Conservation (phyloP, 2,113 vertebrate species). For the Petrocephalus zakoni region DNA sequence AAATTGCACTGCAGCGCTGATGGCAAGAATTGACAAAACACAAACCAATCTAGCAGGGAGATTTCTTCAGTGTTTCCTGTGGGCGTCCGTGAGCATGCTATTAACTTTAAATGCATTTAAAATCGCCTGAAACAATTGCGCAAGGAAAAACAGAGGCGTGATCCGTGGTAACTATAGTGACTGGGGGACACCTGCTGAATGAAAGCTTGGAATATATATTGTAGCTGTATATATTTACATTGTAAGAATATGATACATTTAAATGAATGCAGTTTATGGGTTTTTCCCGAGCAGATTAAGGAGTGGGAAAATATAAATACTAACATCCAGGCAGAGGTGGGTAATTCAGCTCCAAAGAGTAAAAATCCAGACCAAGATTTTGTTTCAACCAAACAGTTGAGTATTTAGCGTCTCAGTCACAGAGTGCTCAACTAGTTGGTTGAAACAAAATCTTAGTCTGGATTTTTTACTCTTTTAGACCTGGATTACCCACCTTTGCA, state of each 20-base stretch:
- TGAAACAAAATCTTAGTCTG: too few species aligned
- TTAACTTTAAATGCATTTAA: constrained; percentile 10
- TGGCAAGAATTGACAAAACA: not conserved
- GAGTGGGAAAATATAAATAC: not conserved
- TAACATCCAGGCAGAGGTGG: too few species aligned
- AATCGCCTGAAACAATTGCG: not conserved
- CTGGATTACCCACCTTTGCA: too few species aligned
- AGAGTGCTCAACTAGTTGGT: too few species aligned
- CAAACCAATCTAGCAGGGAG: not conserved
- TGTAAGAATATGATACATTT: not conserved
- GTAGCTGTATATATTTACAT: not conserved
- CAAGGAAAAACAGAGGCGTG: not conserved
- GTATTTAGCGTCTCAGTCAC: too few species aligned
- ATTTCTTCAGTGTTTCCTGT: constrained; percentile 14
- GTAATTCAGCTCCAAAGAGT: too few species aligned
- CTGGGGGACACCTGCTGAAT: not conserved
- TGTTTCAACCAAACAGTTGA: too few species aligned
- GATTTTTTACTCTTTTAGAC: too few species aligned
- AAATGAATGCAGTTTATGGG: not conserved
- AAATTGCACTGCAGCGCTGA: not conserved
- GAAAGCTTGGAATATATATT: not conserved
- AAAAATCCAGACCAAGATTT: too few species aligned
- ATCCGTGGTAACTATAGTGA: not conserved
- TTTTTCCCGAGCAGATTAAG: not conserved
- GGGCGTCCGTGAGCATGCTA: not conserved